Evolutionary conservation across 2,797 vertebrate species (phyloP).

Genomic region (Cyclura pinguis): DNA sequence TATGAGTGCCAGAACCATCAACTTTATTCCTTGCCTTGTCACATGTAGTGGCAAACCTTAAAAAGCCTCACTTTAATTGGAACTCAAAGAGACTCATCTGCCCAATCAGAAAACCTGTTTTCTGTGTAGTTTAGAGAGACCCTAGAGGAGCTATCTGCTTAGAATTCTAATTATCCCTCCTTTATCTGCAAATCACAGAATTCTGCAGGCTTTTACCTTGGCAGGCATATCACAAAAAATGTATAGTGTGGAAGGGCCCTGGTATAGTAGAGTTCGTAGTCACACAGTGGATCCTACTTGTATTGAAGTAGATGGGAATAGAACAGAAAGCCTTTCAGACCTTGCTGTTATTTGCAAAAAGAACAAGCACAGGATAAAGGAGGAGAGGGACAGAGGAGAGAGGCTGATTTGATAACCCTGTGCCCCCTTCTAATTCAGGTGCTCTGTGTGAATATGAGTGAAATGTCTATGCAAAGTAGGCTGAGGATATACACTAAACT

Average conservation of each 20-base stretch:
- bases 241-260: too few species aligned
- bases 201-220: too few species aligned
- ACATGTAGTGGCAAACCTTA: not conserved
- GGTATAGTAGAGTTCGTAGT: not conserved
- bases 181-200: too few species aligned
- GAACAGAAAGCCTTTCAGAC: not conserved
- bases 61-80: not conserved
- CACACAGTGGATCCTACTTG: not conserved
- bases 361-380: not conserved
- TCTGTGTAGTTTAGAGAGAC: too few species aligned
- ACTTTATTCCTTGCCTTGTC: not conserved
- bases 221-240: too few species aligned
- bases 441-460: not conserved
- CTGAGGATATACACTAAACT: not conserved
- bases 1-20: not conserved
- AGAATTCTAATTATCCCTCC: too few species aligned
- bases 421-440: not conserved
- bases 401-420: not conserved
- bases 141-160: too few species aligned
- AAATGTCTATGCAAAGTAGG: not conserved
- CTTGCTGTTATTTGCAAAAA: too few species aligned
- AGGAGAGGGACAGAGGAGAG: not conserved
- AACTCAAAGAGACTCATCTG: not conserved
- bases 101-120: not conserved
- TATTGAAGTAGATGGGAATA: not conserved